Base-by-base conservation (phyloP, 2,113 vertebrate genomes). In the Tympanuchus pallidicinctus region DNA sequence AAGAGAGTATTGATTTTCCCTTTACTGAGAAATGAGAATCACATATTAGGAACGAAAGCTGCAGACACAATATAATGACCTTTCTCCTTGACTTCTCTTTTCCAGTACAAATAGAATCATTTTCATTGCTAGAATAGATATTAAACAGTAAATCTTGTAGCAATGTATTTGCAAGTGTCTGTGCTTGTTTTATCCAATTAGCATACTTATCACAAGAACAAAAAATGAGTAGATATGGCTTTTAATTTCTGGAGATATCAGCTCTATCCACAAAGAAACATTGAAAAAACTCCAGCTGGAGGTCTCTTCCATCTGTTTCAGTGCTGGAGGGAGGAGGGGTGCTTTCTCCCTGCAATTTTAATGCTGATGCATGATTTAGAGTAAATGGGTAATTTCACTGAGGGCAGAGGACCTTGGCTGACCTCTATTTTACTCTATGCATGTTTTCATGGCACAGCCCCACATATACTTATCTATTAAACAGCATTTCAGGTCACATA, bases 1-100 rank as follows among this genome's bases (percentile, higher is more conserved):
- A 96, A 97, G 94, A 67, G 64, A 94, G 91, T 97, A 98, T 98
- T 96, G 97, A 98, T 98, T 97, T 97, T 96, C 84, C 82, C 72
- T 96, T 95, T 96, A 90, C 95, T 96, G 96, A 96, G 91, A 97
- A 98, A 97, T 95, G 95, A 96, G 95, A 96, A 84, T 95, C 91
- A 93, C 96, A 92, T 97, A 97, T 97, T 96, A 97, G 72, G 60
- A 97, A 74, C 0, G 82, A 97, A 92, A 96, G 88, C 88, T 95
- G 69, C 94, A 97, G 95, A 97, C 94, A 95, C 91, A 96, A 93
- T 82, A 88, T 93, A 97, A 98, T 95, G 95, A 96, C 92, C 92
- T 97, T 97, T 96, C 73, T 96, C 94, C 77, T 97, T 96, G 93
- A 82, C 94, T 96, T 95, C 92, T 95, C 84, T 96, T 90, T 92